A percentile compares a stretch with the other conserved stretches of the same genome.
Conservation (phyloP, 2,113 vertebrate species). For the Ivindomyrus marchei region DNA sequence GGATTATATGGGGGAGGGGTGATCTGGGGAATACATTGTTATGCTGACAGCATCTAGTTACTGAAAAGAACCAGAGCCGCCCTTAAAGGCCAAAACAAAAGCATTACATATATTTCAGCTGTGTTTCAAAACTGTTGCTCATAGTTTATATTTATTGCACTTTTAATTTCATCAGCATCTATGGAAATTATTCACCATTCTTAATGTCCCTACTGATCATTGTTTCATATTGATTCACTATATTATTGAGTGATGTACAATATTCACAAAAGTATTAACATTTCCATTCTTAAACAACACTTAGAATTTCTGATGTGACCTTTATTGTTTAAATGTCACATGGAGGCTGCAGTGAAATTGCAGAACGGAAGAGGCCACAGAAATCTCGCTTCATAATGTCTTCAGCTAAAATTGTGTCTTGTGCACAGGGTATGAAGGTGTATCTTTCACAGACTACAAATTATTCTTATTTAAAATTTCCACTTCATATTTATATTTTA, state of each 20-base stretch:
- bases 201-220: background rate
- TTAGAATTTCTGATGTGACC: conserved; percentile 29
- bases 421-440: background rate
- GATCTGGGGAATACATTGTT: background rate
- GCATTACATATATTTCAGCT: background rate
- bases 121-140: background rate
- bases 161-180: background rate
- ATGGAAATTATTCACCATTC: background rate
- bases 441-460: background rate
- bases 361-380: background rate
- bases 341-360: background rate
- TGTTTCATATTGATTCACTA: background rate
- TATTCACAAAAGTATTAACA: conserved; percentile 21
- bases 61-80: background rate
- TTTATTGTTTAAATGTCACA: conserved; percentile 30
- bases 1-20: background rate
- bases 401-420: background rate
- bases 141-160: background rate
- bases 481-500: background rate
- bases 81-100: background rate
- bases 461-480: background rate
- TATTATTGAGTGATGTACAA: conserved; percentile 4
- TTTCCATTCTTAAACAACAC: conserved; percentile 6
- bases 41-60: background rate
- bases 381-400: background rate